A percentile compares a stretch with the other conserved stretches of the same genome.
phyloP scores from a whole-genome alignment of 1,140 invertebrate species.

The Diorhabda elongata region DNA sequence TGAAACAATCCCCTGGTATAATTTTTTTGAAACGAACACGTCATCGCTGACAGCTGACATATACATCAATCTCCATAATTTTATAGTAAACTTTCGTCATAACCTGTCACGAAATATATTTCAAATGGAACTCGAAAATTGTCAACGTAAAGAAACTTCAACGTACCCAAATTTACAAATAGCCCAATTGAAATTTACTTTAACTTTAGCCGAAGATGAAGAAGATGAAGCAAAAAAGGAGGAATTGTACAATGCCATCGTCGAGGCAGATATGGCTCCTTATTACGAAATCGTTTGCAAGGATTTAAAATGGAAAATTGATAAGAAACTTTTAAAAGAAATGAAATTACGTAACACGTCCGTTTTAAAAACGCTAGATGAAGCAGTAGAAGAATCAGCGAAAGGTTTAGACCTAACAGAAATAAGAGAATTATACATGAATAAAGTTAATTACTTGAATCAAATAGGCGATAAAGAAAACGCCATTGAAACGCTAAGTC shows the following conservation, averaged over 20 bases:
- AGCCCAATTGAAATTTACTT: constrained; percentile 69
- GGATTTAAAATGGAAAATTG: constrained; percentile 74
- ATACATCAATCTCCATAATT: not conserved
- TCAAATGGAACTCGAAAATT: not conserved
- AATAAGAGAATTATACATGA: constrained; percentile 74
- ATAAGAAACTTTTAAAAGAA: constrained; percentile 65
- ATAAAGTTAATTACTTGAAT: constrained; percentile 91
- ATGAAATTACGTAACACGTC: constrained; percentile 82
- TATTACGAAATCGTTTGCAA: constrained; percentile 86
- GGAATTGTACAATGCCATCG: constrained; percentile 72
- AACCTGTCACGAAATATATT: not conserved
- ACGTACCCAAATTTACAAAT: constrained; percentile 32
- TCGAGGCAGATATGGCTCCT: constrained; percentile 85
- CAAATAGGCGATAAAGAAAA: constrained; percentile 88
- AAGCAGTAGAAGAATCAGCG: constrained; percentile 85
- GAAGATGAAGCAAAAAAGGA: constrained; percentile 57
- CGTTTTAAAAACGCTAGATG: constrained; percentile 75
- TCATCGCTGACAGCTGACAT: no score
- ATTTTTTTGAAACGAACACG: no score
- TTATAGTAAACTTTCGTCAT: not conserved
- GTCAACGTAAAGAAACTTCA: constrained; percentile 3
- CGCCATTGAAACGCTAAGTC: constrained; percentile 65
- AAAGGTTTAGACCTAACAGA: constrained; percentile 87
- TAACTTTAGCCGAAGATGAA: constrained; percentile 63
- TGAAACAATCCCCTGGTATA: no score